These are phyloP conservation scores for Polyploca ridens DNA, from an alignment of 2,888 invertebrate species.

Conservation along the genomic window DNA sequence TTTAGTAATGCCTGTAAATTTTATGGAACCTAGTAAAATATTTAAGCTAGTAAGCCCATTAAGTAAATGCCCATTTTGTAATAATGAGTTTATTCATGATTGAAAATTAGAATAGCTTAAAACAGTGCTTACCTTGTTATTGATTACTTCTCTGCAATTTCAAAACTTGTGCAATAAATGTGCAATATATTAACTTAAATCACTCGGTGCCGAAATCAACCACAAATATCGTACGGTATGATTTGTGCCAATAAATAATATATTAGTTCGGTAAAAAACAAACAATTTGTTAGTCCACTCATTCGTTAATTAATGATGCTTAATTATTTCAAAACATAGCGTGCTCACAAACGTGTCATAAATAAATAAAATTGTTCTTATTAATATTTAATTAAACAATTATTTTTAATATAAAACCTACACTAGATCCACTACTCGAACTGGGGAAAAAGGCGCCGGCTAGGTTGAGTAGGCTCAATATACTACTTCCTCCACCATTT, in stretches of 20 bases:
- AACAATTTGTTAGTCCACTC: not conserved
- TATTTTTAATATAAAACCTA: conserved; percentile 44
- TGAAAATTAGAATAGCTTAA: not conserved
- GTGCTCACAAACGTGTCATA: not conserved
- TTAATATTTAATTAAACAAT: not conserved
- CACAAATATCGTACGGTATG: not conserved
- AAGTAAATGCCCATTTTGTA: not conserved
- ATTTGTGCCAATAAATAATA: not conserved
- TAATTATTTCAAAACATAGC: not conserved
- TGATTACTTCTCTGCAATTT: not conserved
- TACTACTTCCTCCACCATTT: conserved; percentile 60
- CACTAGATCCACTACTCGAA: conserved; percentile 52
- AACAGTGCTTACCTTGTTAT: conserved; percentile 7
- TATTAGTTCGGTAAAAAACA: not conserved
- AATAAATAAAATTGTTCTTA: not conserved
- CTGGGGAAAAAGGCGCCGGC: conserved; percentile 62
- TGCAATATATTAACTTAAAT: not conserved
- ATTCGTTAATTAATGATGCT: not conserved
- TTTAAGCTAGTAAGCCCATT: not conserved
- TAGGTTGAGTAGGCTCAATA: conserved; percentile 66
- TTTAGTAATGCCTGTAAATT: conserved; percentile 21
- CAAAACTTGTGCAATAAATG: not conserved
- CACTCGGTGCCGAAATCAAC: not conserved
- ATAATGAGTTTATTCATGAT: not conserved
- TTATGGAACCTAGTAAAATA: not conserved